phyloP scores from a whole-genome alignment of 2,888 invertebrate species.

The Lochmaea crataegi region DNA sequence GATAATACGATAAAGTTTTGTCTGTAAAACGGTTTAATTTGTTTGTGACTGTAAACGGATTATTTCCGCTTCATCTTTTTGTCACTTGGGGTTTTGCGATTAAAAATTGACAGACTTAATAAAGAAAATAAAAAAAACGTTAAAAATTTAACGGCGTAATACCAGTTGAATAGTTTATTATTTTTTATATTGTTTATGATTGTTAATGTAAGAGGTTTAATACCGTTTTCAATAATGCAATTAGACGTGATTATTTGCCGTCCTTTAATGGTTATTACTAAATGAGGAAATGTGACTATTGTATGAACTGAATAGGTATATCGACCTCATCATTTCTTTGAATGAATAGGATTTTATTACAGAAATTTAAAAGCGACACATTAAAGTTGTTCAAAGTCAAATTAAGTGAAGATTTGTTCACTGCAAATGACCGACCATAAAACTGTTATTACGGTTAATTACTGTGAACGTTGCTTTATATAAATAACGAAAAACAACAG shows the following conservation, averaged over 20 bases:
- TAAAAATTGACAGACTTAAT: background rate
- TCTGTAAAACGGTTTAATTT: background rate
- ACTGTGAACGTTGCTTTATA: conserved; percentile 56
- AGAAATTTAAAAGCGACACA: conserved; percentile 41
- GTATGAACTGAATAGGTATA: conserved; percentile 35
- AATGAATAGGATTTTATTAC: conserved; percentile 44
- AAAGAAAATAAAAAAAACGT: background rate
- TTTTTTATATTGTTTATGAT: background rate
- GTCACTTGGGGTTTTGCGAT: background rate
- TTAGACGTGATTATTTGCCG: conserved; percentile 37
- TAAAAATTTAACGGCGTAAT: background rate
- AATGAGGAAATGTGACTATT: conserved; percentile 22
- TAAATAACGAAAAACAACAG: conserved; percentile 56
- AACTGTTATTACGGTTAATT: conserved; percentile 61
- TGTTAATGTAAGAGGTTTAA: background rate
- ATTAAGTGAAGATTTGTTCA: conserved; percentile 51
- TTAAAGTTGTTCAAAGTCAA: conserved; percentile 46
- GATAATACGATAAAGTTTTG: background rate
- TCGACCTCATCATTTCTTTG: conserved; percentile 49
- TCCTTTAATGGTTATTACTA: conserved; percentile 40
- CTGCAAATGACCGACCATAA: conserved; percentile 56
- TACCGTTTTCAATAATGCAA: conserved; percentile 31
- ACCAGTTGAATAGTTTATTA: background rate
- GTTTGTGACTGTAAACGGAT: background rate
- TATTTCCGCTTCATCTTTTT: background rate